A percentile compares a stretch with the other conserved stretches of the same genome.
Evolutionary conservation across 2,113 vertebrate genomes (phyloP).

Genomic region (Neoarius graeffei): DNA sequence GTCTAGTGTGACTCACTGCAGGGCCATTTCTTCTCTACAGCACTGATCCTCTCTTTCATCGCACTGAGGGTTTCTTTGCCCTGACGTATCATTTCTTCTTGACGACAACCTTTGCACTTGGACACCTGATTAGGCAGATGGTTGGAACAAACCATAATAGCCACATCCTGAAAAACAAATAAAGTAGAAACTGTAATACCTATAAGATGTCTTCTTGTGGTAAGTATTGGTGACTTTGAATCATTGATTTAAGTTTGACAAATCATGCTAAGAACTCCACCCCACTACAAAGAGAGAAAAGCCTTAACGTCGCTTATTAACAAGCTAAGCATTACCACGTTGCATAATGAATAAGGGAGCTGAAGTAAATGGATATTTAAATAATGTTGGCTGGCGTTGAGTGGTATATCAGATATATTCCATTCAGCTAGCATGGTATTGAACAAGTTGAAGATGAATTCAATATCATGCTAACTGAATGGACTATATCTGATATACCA

Average conservation of each 20-base stretch:
- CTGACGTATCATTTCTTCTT: slow-evolving; percentile 69
- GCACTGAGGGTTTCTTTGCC: slow-evolving; percentile 73
- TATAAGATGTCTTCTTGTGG: not conserved
- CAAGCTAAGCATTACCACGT: not conserved
- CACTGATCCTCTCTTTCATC: slow-evolving; percentile 64
- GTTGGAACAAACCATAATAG: slow-evolving; percentile 42
- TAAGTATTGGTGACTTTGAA: not conserved
- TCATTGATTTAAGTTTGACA: not conserved
- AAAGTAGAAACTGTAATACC: not conserved
- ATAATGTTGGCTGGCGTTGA: too few relatives aligned
- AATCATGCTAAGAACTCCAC: not conserved
- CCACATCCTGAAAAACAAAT: slow-evolving; percentile 52
- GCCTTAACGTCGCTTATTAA: not conserved
- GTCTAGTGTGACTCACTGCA: slow-evolving; percentile 39
- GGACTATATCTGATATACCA: too few relatives aligned
- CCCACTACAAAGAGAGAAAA: not conserved
- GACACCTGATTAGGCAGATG: slow-evolving; percentile 61
- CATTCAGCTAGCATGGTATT: too few relatives aligned
- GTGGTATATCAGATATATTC: too few relatives aligned
- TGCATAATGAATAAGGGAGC: not conserved
- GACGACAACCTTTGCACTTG: slow-evolving; percentile 72
- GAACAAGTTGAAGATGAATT: too few relatives aligned
- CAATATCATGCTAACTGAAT: too few relatives aligned
- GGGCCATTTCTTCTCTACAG: slow-evolving; percentile 61
- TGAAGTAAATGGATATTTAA: not conserved